A percentile compares a stretch with the other conserved stretches of the same genome.
Conservation (phyloP, 1,140 invertebrate genomes). For the Plutomurus gul region DNA sequence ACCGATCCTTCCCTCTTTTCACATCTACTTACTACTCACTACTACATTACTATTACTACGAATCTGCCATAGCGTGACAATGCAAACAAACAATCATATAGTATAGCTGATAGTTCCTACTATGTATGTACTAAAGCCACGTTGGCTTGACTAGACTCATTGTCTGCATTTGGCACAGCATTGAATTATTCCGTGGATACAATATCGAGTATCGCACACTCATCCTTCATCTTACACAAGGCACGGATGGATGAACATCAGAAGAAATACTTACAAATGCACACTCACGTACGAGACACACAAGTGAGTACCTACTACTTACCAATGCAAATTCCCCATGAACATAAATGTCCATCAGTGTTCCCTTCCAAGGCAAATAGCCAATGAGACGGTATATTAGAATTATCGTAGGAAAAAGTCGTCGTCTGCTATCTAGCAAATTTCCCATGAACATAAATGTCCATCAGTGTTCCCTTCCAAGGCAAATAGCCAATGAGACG, state of each 20-base stretch:
- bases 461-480: constrained; percentile 5
- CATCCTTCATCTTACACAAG: neutral
- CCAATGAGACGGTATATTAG: neutral
- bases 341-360: neutral
- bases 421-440: neutral
- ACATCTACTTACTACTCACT: constrained; percentile 5
- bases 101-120: neutral
- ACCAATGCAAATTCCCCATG: neutral
- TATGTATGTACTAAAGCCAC: too few relatives aligned
- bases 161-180: neutral
- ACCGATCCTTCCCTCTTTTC: constrained; percentile 11
- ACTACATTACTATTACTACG: neutral
- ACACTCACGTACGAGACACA: too few relatives aligned
- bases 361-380: neutral
- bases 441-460: constrained; percentile 9
- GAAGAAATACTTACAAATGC: neutral
- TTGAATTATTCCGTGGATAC: neutral
- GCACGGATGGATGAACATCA: neutral
- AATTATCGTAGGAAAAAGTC: neutral
- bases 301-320: too few relatives aligned
- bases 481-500: constrained; percentile 14
- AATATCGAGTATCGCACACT: neutral
- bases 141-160: too few relatives aligned
- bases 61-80: neutral
- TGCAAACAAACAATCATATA: neutral